phyloP scores from a whole-genome alignment of 2,797 vertebrate genomes.

The Micrastur ruficollis region DNA sequence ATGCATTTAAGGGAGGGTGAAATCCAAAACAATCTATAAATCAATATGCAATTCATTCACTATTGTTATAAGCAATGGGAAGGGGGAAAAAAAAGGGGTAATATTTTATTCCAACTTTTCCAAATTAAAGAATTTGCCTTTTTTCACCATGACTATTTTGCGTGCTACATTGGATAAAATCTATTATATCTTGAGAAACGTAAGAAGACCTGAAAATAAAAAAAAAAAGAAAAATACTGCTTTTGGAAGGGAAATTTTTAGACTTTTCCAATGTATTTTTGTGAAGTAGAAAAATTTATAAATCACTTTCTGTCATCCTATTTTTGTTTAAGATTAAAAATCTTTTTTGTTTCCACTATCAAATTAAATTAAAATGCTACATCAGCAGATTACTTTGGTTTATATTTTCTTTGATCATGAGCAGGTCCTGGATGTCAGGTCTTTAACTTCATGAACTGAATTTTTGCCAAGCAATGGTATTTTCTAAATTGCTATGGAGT shows the following conservation, averaged over 20 bases:
- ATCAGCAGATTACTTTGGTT: background rate
- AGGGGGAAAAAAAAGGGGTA: background rate
- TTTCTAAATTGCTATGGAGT: background rate
- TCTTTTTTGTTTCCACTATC: background rate
- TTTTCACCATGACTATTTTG: background rate
- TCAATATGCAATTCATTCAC: background rate
- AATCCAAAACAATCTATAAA: background rate
- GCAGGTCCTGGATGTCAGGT: background rate
- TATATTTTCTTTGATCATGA: background rate
- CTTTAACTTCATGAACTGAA: background rate
- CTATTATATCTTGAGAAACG: background rate
- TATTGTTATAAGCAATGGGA: background rate
- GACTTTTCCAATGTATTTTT: background rate
- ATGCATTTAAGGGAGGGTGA: background rate
- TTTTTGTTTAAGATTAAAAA: background rate
- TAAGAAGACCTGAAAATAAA: rapidly evolving
- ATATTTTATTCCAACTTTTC: background rate
- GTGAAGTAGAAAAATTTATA: background rate
- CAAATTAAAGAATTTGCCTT: background rate
- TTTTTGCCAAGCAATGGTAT: background rate
- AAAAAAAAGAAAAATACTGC: rapidly evolving
- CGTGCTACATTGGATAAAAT: background rate
- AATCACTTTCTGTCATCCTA: background rate
- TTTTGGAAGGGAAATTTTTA: background rate
- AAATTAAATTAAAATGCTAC: background rate